Base-by-base conservation (phyloP, 2,888 invertebrate genomes). In the Hirtodrosophila trivittata region DNA sequence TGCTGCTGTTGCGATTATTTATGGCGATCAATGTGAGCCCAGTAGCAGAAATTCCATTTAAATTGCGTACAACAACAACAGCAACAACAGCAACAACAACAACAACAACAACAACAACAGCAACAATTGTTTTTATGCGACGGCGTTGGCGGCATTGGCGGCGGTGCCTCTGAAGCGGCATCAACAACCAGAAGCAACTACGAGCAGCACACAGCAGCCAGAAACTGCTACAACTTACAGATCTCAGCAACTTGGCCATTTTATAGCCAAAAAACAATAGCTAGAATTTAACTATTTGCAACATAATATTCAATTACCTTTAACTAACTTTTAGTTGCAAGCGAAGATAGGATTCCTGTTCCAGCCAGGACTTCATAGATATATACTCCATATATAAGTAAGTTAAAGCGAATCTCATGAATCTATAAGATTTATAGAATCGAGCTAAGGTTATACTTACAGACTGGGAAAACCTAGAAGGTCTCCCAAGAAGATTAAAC, bases 61-160 rank as follows among this genome's bases (percentile, higher is more conserved):
- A 78, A 83, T 83, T 83, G 83, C 84, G 83, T 83, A 78, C 75
- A 67, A 43, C 66, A 70, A 56, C 65, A 62, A 14, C 46, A 64
- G 21, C 51, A 63, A 9, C 54, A 59, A 30, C 56, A 59, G 5
- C 59, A 64, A 28, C 54, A 56, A 7, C 65, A 41, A 25, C 47
- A 62, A 13, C 37, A 55, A 41, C 52, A 65, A 21, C 47, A 66
- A 35, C 56, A 54, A 38, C 54, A 71, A 32, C 57, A 56, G 13
- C 58, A 71, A 26, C 66, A 69, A 60, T 68, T 80, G 81, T 68
- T 85, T 78, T 85, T 80, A 67, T 86, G 77, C 68, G 55, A 66
- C 74, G 77, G 86, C 86, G 78, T 80, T 80, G 86, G 77, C 77
- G 83, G 86, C 86, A 83, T 78, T 82, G 83, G 82, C 66, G 85